Evolutionary conservation across 2,888 invertebrate genomes (phyloP).

Genomic region (Rhyacophila evoluta): DNA sequence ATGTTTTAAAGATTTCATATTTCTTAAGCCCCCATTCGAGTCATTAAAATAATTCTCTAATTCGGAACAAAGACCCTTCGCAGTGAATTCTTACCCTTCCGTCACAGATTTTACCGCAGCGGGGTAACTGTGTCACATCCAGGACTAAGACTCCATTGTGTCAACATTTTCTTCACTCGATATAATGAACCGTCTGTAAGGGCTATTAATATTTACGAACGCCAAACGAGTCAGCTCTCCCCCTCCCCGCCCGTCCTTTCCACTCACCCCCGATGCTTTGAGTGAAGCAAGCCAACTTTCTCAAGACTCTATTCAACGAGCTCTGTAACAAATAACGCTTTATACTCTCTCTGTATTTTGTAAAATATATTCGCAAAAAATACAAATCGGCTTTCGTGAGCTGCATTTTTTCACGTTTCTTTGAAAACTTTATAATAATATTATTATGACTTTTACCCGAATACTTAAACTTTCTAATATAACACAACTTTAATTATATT

Average conservation of each 20-base stretch:
- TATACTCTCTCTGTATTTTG: slow-evolving; percentile 29
- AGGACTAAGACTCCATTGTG: slow-evolving; percentile 33
- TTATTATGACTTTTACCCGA: no score
- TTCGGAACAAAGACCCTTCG: slow-evolving; percentile 41
- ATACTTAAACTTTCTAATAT: no score
- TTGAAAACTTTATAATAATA: background rate
- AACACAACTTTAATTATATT: no score
- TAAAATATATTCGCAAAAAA: slow-evolving; percentile 25
- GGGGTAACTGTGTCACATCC: slow-evolving; percentile 36
- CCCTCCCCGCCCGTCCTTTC: background rate
- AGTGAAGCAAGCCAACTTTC: slow-evolving; percentile 33
- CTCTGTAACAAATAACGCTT: slow-evolving; percentile 37
- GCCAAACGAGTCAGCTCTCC: slow-evolving; percentile 23
- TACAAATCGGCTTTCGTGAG: slow-evolving; percentile 33
- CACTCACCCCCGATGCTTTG: slow-evolving; percentile 10
- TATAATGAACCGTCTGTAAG: slow-evolving; percentile 41
- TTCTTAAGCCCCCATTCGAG: slow-evolving; percentile 42
- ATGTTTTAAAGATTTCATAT: slow-evolving; percentile 35
- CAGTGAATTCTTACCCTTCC: slow-evolving; percentile 39
- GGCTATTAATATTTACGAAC: slow-evolving; percentile 45
- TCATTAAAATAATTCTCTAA: slow-evolving; percentile 48
- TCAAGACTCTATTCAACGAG: slow-evolving; percentile 21
- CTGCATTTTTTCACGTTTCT: slow-evolving; percentile 19
- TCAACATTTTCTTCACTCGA: slow-evolving; percentile 43
- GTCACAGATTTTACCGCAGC: slow-evolving; percentile 32